These are phyloP conservation scores for Nasua narica DNA, from an alignment of 2,797 vertebrate genomes.

Conservation along the genomic window DNA sequence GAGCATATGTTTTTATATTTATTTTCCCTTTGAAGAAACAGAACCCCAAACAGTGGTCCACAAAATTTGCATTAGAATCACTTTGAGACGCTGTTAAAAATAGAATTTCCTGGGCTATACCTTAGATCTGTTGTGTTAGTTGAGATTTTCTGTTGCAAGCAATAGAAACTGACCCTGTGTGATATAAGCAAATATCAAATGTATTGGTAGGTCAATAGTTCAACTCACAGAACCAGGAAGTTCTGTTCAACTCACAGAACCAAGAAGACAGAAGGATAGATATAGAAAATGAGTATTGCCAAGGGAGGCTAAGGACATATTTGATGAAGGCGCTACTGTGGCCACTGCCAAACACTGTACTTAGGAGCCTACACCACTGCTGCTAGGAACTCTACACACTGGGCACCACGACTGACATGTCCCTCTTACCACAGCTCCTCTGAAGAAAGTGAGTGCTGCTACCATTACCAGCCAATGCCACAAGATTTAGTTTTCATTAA, in stretches of 20 bases:
- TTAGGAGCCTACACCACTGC: not conserved
- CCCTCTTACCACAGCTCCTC: not conserved
- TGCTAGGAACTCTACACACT: not conserved
- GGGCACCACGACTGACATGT: not conserved
- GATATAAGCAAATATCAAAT: slow-evolving; percentile 27
- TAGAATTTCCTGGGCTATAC: not conserved
- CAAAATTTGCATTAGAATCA: slow-evolving; percentile 29
- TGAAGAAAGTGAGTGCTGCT: not conserved
- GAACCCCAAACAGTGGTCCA: slow-evolving; percentile 21
- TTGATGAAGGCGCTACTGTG: not conserved
- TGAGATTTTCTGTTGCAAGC: slow-evolving; percentile 4
- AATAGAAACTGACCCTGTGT: slow-evolving; percentile 22
- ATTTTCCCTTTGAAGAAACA: slow-evolving; percentile 55
- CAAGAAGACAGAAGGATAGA: not conserved
- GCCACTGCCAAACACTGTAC: not conserved
- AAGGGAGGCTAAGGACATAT: not conserved
- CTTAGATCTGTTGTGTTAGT: not conserved
- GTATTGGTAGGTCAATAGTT: not conserved
- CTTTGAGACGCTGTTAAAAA: slow-evolving; percentile 43
- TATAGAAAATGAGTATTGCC: not conserved
- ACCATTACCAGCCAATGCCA: not conserved
- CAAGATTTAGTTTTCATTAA: not conserved
- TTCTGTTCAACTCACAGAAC: not conserved
- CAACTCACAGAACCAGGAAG: not conserved
- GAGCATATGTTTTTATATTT: slow-evolving; percentile 45